Evolutionary conservation across 2,113 vertebrate genomes (phyloP), one percentile per base, ranked within the genome.

Genomic region (Seriola dumerili): DNA sequence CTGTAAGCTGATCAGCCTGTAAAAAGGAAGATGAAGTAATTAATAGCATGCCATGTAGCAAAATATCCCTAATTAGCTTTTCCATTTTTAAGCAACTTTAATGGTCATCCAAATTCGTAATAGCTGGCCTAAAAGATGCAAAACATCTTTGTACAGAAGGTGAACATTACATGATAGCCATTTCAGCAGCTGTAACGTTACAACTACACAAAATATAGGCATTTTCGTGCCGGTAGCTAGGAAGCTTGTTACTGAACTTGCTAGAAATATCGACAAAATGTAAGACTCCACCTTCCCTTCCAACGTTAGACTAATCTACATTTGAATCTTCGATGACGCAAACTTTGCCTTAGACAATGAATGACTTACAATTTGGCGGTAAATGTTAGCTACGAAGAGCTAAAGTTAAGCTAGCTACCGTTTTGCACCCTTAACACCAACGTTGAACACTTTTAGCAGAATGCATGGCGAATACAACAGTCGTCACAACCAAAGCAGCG

Each of bases 1-100:
- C 98, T 97, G 98, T 99, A 95, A 99, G 97, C 94, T 99, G 98
- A 94, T 99, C 98, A 96, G 98, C 98, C 98, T 99, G 75, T 89
- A 78, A 77, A 86, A 54, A 1, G 74, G 4, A 77, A 84, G 2
- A 89, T 8, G 3, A 59, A 38, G 25, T 25, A 59, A 52, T 83
- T 68, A 66, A 29, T 21, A 72, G 8, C 8, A 54, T 5, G 2
- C 5, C n/a, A 50, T 25, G 32, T 0, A 10, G 8, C 11, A 58
- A 29, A 19, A 38, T 0, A 59, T 44, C 1, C 1, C 42, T 4
- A 62, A 62, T n/a, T 36, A 44, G 13, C 7, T 40, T 16, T 42
- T 21, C 3, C 1, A 12, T 8, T 0, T 8, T 3, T 7, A 2
- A n/a, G 3, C 3, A 25, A 29, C 3, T 10, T 7, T 4, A 29